Percentiles rank a stretch among this genome's conserved stretches.
Evolutionary conservation across 2,113 vertebrate species (phyloP).

Genomic region (Elgaria multicarinata): DNA sequence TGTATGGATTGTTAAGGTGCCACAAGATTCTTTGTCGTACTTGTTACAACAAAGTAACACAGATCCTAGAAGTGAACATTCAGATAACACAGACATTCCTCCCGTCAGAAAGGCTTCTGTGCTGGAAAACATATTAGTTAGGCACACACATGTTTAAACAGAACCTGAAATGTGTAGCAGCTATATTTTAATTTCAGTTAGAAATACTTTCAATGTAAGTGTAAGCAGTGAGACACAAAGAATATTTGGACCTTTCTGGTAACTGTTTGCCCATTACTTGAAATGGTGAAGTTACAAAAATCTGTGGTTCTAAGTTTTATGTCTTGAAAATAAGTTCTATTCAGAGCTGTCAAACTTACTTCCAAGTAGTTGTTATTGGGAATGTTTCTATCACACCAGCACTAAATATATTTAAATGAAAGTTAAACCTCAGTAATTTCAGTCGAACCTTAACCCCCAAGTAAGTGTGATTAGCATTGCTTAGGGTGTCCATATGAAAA

Average conservation of each 20-base stretch:
- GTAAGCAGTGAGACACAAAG: background rate
- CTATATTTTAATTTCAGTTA: constrained; percentile 22
- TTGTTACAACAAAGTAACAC: background rate
- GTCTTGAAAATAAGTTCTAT: background rate
- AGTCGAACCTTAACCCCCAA: background rate
- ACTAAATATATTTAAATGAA: background rate
- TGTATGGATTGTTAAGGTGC: background rate
- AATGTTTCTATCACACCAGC: background rate
- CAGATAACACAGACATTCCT: background rate
- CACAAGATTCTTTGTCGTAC: background rate
- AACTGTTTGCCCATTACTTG: background rate
- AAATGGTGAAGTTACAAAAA: rapidly evolving
- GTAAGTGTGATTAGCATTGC: background rate
- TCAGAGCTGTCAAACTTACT: background rate
- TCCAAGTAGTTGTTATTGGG: background rate
- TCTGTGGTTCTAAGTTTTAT: background rate
- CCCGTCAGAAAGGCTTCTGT: background rate
- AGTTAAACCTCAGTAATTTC: background rate
- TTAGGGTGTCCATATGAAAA: no score
- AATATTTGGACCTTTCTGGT: background rate
- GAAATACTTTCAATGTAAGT: background rate
- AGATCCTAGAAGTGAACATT: background rate
- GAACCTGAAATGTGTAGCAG: rapidly evolving
- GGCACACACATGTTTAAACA: background rate
- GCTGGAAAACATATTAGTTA: background rate